Conservation (phyloP, 2,113 vertebrate species). For the Xenus cinereus region DNA sequence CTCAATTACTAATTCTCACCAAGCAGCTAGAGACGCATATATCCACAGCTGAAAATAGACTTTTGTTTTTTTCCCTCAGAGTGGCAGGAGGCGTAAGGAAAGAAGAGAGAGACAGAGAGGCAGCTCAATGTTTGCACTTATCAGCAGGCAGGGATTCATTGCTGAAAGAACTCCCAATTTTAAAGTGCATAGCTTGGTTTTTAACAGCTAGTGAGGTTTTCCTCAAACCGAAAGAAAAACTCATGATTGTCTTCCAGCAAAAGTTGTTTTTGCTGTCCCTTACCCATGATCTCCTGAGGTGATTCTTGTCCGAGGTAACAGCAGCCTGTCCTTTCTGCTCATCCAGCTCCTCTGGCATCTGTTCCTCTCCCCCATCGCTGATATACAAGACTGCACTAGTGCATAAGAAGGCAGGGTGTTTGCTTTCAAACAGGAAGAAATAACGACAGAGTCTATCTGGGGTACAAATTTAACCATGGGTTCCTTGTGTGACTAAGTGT, state of each 20-base stretch:
- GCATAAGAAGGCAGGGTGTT: constrained; percentile 30
- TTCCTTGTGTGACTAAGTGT: background rate
- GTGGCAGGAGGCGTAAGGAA: background rate
- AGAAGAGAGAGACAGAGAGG: background rate
- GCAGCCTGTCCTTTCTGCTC: background rate
- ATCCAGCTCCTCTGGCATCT: constrained; percentile 8
- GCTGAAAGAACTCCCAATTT: background rate
- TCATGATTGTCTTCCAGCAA: background rate
- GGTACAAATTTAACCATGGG: background rate
- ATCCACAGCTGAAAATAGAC: background rate
- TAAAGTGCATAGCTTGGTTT: background rate
- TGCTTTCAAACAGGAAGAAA: constrained; percentile 48
- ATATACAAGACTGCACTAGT: background rate
- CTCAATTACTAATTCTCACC: background rate
- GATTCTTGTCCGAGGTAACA: background rate
- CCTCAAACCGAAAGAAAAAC: background rate
- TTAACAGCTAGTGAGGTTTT: background rate
- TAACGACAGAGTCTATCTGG: constrained; percentile 10
- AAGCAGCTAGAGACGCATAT: background rate
- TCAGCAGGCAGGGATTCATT: background rate
- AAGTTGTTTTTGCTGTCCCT: background rate
- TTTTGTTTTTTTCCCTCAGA: background rate
- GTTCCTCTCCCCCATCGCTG: background rate
- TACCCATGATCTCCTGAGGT: background rate
- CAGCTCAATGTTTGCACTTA: background rate